Percentiles rank a stretch among this genome's conserved stretches.
Evolutionary conservation across 1,140 invertebrate species (phyloP).

Genomic region (Megalopta genalis): DNA sequence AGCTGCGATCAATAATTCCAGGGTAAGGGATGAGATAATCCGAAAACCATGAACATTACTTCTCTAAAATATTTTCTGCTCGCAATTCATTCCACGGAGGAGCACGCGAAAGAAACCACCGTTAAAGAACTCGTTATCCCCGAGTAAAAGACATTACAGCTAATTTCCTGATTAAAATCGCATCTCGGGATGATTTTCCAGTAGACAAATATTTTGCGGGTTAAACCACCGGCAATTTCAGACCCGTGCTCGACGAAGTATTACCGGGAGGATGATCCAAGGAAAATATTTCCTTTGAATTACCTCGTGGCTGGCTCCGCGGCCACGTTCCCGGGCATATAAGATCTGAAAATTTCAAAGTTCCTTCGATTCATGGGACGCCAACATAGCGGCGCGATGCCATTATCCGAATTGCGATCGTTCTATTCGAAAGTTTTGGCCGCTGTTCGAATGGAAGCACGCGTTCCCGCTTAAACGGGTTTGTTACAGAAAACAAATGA

Average conservation of each 20-base stretch:
- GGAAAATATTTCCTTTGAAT: slow-evolving; percentile 21
- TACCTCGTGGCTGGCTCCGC: background rate
- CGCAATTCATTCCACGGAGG: too few relatives aligned
- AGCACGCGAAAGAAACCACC: too few relatives aligned
- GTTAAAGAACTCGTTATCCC: too few relatives aligned
- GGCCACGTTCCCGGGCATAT: background rate
- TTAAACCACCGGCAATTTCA: background rate
- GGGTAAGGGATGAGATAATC: too few relatives aligned
- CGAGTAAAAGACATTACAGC: background rate
- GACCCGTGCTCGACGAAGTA: background rate
- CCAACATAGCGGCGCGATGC: too few relatives aligned
- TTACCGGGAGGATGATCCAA: background rate
- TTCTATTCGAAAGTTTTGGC: background rate
- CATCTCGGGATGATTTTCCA: background rate
- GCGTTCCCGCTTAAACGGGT: too few relatives aligned
- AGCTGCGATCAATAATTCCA: too few relatives aligned
- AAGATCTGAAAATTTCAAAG: background rate
- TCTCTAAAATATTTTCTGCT: too few relatives aligned
- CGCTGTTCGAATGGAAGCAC: background rate
- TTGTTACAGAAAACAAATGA: too few relatives aligned
- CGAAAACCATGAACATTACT: too few relatives aligned
- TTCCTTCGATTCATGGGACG: too few relatives aligned
- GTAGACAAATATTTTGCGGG: background rate
- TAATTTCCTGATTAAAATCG: background rate
- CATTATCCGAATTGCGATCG: background rate